phyloP scores from a whole-genome alignment of 1,140 invertebrate genomes.

The Drosophila rufa region DNA sequence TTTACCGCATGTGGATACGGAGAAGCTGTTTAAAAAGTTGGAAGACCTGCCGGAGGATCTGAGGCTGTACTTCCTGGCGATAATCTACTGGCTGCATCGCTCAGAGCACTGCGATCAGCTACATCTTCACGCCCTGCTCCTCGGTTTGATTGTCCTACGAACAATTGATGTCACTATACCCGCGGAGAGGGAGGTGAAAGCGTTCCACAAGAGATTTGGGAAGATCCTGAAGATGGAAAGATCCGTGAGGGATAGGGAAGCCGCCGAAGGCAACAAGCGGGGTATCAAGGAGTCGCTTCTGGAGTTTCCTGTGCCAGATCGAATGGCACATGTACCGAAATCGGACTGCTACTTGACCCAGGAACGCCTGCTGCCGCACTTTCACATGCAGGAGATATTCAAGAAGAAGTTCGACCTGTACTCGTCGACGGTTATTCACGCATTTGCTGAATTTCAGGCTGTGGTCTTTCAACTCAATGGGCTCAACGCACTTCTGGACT shows the following conservation, averaged over 20 bases:
- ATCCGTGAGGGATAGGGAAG: constrained; percentile 61
- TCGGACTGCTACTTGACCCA: constrained; percentile 88
- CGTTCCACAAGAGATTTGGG: constrained; percentile 84
- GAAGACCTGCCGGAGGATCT: constrained; percentile 87
- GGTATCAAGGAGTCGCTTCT: constrained; percentile 47
- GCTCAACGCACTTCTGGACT: constrained; percentile 88
- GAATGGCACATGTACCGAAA: constrained; percentile 85
- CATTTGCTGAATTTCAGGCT: constrained; percentile 91
- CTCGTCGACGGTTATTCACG: constrained; percentile 87
- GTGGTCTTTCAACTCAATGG: constrained; percentile 88
- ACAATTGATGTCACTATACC: constrained; percentile 88
- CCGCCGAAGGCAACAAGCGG: constrained; percentile 56
- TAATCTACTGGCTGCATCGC: constrained; percentile 89
- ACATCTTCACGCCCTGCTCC: constrained; percentile 88
- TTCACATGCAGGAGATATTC: constrained; percentile 88
- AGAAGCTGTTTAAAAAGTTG: constrained; percentile 79
- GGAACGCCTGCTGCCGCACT: constrained; percentile 88
- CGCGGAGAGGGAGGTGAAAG: constrained; percentile 84
- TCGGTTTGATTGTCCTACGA: constrained; percentile 87
- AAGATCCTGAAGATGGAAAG: constrained; percentile 70
- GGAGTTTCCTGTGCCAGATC: constrained; percentile 80
- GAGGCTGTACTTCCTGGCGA: constrained; percentile 87
- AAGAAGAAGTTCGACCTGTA: constrained; percentile 87
- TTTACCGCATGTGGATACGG: constrained; percentile 63
- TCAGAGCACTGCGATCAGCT: constrained; percentile 85